phyloP scores from a whole-genome alignment of 2,888 invertebrate species.

The Gandaritis pyraliata region DNA sequence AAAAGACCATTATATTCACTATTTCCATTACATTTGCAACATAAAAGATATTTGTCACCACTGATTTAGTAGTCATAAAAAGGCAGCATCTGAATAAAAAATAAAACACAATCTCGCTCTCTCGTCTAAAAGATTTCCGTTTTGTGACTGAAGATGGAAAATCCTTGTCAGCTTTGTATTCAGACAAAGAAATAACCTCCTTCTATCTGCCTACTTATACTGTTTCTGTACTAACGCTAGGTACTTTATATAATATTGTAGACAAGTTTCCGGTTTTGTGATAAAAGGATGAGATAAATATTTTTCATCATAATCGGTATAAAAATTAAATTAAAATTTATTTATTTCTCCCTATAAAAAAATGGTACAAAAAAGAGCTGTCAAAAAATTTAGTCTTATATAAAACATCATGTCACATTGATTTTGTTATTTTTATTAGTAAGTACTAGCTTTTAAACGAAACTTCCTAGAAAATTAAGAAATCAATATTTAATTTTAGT shows the following conservation, averaged over 20 bases:
- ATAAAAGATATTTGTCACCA: conserved; percentile 20
- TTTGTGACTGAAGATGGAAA: conserved; percentile 30
- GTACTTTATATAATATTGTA: not conserved
- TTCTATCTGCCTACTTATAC: conserved; percentile 3
- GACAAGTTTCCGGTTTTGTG: not conserved
- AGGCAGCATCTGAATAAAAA: conserved; percentile 17
- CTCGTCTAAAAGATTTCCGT: conserved; percentile 14
- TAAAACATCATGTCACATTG: too few relatives aligned
- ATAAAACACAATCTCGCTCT: conserved; percentile 15
- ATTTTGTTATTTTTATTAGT: too few relatives aligned
- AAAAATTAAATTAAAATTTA: too few relatives aligned
- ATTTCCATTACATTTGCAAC: conserved; percentile 30
- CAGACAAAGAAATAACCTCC: conserved; percentile 12
- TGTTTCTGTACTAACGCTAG: not conserved
- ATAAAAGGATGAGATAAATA: not conserved
- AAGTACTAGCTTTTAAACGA: too few relatives aligned
- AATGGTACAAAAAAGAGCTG: too few relatives aligned
- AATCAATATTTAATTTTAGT: not conserved
- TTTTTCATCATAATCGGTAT: too few relatives aligned
- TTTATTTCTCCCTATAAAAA: too few relatives aligned
- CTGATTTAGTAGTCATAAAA: conserved; percentile 31
- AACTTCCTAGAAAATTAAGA: not conserved
- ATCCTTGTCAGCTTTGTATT: conserved; percentile 38
- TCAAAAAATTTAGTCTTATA: too few relatives aligned
- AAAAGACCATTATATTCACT: conserved; percentile 35